Base-by-base conservation (phyloP, 2,888 invertebrate genomes). In the Protodeltote pygarga region DNA sequence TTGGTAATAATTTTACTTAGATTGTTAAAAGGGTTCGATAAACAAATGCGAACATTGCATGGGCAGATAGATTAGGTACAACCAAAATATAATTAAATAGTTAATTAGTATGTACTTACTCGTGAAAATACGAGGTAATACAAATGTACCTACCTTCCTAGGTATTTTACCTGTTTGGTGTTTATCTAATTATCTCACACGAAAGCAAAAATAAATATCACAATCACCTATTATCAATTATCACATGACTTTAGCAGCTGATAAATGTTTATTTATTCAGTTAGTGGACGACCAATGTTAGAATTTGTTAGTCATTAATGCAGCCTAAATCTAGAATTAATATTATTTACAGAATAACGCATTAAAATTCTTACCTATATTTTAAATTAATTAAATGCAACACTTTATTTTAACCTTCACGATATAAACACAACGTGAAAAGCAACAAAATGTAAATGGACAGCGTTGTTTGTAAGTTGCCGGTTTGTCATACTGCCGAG, bases 201-300 rank as follows among this genome's bases (percentile, higher is more conserved):
- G 10, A 37, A 61, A 29, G 20, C 21, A 19, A 21, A 39, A 41
- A 63, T 32, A 60, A 37, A 45, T 17, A 52, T 44, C 6, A 39
- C 5, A 23, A 24, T 17, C 29, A n/a, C n/a, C n/a, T n/a, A n/a
- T n/a, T n/a, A n/a, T n/a, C n/a, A n/a, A 45, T 24, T 27, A 50
- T 57, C 54, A 70, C 60, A 59, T 57, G 37, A 48, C 32, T 17
- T 9, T 28, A 20, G 28, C 25, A 55, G 21, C 42, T 44, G 32
- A 48, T 54, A 47, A 46, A 25, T 33, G 15, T 48, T 41, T 19
- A 41, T 23, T 40, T 27, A 19, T 20, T 34, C 57, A 41, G 14
- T 62, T 57, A 67, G 70, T 75, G 79, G 76, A 81, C 81, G 77
- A 79, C 80, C 79, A 62, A 62, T 25, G 20, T 15, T 23, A 28